Base-by-base conservation (phyloP, 2,888 invertebrate species). In the Drosophila limbata region DNA sequence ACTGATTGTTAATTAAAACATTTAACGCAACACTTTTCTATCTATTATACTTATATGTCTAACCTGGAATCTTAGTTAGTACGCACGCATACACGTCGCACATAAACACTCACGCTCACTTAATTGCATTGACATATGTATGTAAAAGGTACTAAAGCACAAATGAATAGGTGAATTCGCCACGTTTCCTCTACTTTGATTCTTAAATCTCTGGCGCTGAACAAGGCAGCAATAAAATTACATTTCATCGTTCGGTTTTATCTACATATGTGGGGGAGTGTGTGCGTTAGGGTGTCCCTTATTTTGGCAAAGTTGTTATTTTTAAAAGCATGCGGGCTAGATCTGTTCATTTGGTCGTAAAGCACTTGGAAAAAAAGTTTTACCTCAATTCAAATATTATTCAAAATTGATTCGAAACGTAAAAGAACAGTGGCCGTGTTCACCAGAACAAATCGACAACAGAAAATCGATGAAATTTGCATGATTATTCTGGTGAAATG, bases 201-300 rank as follows among this genome's bases (percentile, higher is more conserved):
- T n/a, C 40, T 63, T 45, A 51, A 59, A 76, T 59, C 47, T 40
- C 21, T 74, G 80, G 48, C 45, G 57, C 52, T 69, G 70, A 47
- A 66, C 69, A 56, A 62, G 79, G 67, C 57, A 63, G 84, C 72
- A 86, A 84, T 82, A 79, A 81, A 86, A 86, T 79, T 78, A 84
- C 73, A 84, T 84, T 81, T 86, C 69, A 84, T 45, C 75, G 75
- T 53, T 51, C 57, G 52, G 48, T 44, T 51, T 65, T 66, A 69
- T 65, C 39, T 63, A 45, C 59, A 28, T 28, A 28, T 28, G 28
- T 25, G 17, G 37, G 4, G 15, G 15, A 33, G 25, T 25, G 51
- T 67, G 21, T 40, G 51, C 51, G 52, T 75, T n/a, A n/a, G n/a
- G n/a, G n/a, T n/a, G n/a, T n/a, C n/a, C n/a, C n/a, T n/a, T n/a